Conservation (phyloP, 2,113 vertebrate genomes). For the Tichodroma muraria region DNA sequence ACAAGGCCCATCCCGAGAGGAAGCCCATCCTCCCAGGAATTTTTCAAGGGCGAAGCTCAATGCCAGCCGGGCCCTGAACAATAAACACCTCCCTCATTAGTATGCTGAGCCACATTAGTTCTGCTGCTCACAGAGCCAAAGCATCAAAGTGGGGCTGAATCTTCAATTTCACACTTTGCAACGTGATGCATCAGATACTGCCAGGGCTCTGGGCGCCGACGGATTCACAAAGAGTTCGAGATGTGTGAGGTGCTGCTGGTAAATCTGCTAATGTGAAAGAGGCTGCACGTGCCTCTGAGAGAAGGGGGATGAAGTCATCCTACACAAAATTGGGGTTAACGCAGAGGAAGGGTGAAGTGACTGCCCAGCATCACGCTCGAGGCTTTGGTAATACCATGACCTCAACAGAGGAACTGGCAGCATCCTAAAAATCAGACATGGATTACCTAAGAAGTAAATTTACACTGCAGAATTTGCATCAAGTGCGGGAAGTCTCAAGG, state of each 20-base stretch:
- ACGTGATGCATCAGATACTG: neutral
- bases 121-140: neutral
- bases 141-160: neutral
- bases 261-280: neutral
- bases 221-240: neutral
- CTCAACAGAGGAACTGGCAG: neutral
- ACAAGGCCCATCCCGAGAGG: neutral
- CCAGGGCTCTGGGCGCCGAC: fast-evolving
- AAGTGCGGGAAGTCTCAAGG: neutral
- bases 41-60: neutral
- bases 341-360: fast-evolving
- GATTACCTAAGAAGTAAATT: neutral
- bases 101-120: neutral
- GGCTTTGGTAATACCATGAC: neutral
- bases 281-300: neutral
- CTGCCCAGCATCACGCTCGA: neutral
- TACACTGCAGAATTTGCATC: neutral
- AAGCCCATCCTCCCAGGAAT: neutral
- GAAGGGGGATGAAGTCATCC: neutral
- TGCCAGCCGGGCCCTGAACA: neutral
- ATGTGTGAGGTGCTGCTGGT: neutral
- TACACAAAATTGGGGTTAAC: fast-evolving
- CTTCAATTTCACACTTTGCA: neutral
- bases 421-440: neutral
- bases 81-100: neutral